Conservation (phyloP, 2,797 vertebrate genomes). For the Macropus fuliginosus region DNA sequence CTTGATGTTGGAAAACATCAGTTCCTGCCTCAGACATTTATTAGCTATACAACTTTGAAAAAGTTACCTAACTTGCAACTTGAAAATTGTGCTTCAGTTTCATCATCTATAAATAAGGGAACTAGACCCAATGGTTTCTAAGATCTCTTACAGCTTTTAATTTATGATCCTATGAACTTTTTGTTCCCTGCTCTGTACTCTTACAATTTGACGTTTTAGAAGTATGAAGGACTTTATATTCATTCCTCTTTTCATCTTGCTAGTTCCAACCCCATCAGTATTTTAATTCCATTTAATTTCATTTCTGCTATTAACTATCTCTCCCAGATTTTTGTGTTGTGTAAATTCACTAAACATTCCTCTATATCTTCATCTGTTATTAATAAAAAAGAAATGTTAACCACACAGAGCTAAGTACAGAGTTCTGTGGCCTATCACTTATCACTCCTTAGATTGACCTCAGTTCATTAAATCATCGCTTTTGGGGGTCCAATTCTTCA, state of each 20-base stretch:
- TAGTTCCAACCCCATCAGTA: background rate
- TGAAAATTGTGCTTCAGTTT: background rate
- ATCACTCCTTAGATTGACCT: background rate
- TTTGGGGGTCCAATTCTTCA: background rate
- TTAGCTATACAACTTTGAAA: background rate
- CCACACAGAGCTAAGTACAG: background rate
- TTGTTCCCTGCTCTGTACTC: background rate
- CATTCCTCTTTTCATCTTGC: background rate
- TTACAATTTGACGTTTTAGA: background rate
- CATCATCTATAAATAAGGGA: background rate
- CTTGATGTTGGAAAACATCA: background rate
- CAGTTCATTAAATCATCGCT: background rate
- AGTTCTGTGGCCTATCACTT: background rate
- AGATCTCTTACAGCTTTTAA: background rate
- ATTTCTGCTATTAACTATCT: background rate
- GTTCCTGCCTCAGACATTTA: background rate
- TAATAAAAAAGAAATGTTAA: background rate
- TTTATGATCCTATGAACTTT: background rate
- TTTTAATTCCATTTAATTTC: background rate
- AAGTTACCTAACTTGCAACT: background rate
- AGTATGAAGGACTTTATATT: background rate
- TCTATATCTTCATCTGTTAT: background rate
- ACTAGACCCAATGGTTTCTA: background rate
- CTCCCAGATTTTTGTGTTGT: background rate
- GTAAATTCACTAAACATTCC: background rate